Percentiles rank a stretch among this genome's conserved stretches.
Conservation (phyloP, 2,888 invertebrate species). For the Helobdella robusta region DNA sequence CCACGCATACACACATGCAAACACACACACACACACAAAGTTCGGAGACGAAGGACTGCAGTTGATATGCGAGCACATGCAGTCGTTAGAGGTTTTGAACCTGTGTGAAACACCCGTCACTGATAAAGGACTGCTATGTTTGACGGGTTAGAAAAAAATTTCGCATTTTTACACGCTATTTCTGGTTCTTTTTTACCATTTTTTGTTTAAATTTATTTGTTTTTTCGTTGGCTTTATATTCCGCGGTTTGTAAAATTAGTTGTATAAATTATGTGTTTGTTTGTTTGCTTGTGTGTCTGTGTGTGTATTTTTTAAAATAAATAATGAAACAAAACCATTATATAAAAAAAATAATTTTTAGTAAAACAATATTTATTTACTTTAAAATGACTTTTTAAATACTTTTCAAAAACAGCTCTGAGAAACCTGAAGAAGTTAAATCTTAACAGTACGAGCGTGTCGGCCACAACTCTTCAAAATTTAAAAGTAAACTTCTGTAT, state of each 20-base stretch:
- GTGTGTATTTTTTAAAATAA: no score
- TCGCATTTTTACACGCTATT: background rate
- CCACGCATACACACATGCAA: no score
- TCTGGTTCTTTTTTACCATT: background rate
- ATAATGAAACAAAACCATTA: no score
- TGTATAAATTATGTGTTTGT: no score
- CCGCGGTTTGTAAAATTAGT: no score
- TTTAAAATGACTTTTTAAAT: no score
- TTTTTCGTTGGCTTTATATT: background rate
- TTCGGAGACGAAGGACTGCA: constrained; percentile 70
- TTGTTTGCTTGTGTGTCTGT: no score
- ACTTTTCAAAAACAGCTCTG: no score
- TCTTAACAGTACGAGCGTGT: constrained; percentile 68
- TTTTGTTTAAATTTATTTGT: background rate
- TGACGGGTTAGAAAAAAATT: constrained; percentile 57
- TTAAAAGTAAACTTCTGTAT: constrained; percentile 57
- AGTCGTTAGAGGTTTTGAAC: constrained; percentile 67
- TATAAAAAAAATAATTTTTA: no score
- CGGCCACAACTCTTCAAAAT: constrained; percentile 64
- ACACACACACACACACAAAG: no score
- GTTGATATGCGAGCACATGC: constrained; percentile 68
- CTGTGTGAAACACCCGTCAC: constrained; percentile 73
- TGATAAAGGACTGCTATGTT: constrained; percentile 65
- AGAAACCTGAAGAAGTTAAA: constrained; percentile 66
- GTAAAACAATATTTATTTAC: no score